Conservation (phyloP, 64 coral and sea anemone genomes). For the Trachythela sp. region DNA sequence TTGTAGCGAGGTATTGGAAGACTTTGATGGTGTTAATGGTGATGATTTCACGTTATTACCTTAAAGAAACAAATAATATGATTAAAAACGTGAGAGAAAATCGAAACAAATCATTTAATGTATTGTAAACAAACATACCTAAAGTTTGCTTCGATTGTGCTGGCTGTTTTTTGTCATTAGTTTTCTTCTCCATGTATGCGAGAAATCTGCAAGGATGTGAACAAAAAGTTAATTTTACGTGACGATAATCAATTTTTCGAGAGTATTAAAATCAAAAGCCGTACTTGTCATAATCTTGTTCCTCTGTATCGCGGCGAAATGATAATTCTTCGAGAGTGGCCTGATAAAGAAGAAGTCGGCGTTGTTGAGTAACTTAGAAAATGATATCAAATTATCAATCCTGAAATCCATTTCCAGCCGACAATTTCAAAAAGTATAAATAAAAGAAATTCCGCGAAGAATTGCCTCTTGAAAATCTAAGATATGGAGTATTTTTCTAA, state of each 20-base stretch:
- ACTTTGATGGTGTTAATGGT: not conserved
- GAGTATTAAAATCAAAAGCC: not conserved
- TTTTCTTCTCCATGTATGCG: not conserved
- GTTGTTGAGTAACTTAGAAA: not conserved
- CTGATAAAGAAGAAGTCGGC: not conserved
- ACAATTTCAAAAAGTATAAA: too few species aligned
- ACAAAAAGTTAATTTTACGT: too few species aligned
- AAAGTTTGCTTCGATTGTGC: not conserved
- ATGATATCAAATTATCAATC: not conserved
- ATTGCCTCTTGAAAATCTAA: too few species aligned
- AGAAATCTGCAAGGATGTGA: not conserved
- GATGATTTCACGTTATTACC: not conserved
- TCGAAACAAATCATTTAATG: not conserved
- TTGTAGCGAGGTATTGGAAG: not conserved
- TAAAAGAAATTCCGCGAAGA: too few species aligned
- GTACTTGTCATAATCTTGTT: slow-evolving; percentile 84
- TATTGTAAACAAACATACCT: not conserved
- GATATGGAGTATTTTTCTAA: too few species aligned
- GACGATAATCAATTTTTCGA: too few species aligned
- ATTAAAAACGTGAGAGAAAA: too few species aligned
- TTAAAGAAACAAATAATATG: not conserved
- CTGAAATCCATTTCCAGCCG: too few species aligned
- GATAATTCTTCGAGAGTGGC: slow-evolving; percentile 65
- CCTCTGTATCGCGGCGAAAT: slow-evolving; percentile 61
- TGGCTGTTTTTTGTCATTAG: not conserved